A percentile compares a stretch with the other conserved stretches of the same genome.
These are phyloP conservation scores for Dasypus novemcinctus DNA, from an alignment of 2,113 vertebrate genomes.

Conservation along the genomic window DNA sequence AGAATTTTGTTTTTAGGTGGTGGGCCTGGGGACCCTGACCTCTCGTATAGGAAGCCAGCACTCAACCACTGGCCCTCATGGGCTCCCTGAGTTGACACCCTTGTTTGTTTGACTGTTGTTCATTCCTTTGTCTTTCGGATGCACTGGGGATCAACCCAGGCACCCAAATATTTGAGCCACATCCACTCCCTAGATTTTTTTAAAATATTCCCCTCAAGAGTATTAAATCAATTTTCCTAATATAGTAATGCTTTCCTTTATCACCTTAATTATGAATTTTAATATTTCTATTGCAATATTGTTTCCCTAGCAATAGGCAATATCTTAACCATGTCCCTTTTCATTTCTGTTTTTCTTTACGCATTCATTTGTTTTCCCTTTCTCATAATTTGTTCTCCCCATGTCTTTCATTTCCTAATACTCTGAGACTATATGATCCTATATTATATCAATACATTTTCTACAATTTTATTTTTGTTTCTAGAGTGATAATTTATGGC, in stretches of 20 bases:
- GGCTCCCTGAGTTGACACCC: no score
- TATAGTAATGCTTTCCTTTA: slow-evolving; percentile 40
- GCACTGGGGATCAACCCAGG: no score
- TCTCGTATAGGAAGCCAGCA: no score
- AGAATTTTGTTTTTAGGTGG: background rate
- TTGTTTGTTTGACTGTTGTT: no score
- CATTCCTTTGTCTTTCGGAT: no score
- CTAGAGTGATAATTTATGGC: background rate
- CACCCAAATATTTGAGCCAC: no score
- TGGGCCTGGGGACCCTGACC: no score
- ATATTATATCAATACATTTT: background rate
- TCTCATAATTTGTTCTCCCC: background rate
- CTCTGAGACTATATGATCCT: background rate
- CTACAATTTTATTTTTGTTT: background rate
- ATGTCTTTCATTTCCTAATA: background rate
- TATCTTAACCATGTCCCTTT: background rate
- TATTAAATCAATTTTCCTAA: slow-evolving; percentile 59
- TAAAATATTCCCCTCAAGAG: slow-evolving; percentile 39
- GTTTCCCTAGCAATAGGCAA: slow-evolving; percentile 1
- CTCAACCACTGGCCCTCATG: no score
- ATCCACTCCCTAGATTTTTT: no score
- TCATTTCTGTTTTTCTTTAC: background rate
- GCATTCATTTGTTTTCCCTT: background rate
- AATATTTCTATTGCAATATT: slow-evolving; percentile 59
- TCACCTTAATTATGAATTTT: slow-evolving; percentile 9